Base-by-base conservation (phyloP, 1,140 invertebrate genomes). In the Euglossa dilemma region DNA sequence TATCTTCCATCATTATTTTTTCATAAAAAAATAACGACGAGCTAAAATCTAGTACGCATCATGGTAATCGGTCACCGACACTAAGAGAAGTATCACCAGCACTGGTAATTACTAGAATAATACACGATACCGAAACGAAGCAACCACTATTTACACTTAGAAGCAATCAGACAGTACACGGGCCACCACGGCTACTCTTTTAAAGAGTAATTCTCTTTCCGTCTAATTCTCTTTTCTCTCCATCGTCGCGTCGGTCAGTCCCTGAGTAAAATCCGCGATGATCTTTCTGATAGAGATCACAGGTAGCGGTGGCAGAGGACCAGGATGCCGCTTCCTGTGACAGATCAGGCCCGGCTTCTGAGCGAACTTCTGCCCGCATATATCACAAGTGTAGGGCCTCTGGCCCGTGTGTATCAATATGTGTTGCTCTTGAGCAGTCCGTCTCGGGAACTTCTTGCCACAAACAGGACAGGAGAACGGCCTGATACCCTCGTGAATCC, bases 361-460 rank as follows among this genome's bases (percentile, higher is more conserved):
- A 8, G 95, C 94, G 85, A 97, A 97, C 0, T 95, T 94, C 84
- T 97, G 96, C 4, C 96, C 97, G 90, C 98, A 99, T 43, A 97
- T 95, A 45, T 96, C 95, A 92, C 98, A 99, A 59, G 96, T 95
- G 90, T 96, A 98, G 0, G 97, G 97, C 52, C 97, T 94, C 90
- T 98, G 97, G 1, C 97, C 96, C 0, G 97, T 97, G 88, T 98
- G 97, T 12, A 96, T 97, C 6, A 97, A 95, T 91, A 97, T 96
- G 92, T 98, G 97, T 20, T 94, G 94, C 69, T 96, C 95, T 80
- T 97, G 93, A 72, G 96, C 92, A 5, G 96, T 95, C 25, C 95
- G 95, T 6, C 96, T 94, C 16, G 95, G 95, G 90, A 98, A 98
- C 11, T 95, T 94, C 79, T 96, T 96, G 0, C 95, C 94, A 90